Conservation (phyloP, 53 echinoderm and acorn worm species). For the Paracentrotus lividus region DNA sequence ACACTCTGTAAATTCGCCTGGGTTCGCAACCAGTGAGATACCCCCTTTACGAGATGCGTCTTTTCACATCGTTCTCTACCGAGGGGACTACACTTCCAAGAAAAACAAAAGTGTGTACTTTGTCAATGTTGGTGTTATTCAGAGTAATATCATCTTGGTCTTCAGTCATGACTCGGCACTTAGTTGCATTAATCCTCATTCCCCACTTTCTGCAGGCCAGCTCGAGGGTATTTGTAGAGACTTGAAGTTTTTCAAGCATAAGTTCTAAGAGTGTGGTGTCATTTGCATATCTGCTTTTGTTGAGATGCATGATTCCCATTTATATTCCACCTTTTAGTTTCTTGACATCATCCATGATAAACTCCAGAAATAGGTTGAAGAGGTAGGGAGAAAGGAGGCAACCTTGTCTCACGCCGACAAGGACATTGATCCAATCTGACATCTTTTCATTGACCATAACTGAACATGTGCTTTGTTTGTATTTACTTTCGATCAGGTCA, state of each 20-base stretch:
- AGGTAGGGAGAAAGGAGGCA: too few relatives aligned
- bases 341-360: background rate
- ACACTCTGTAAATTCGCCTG: too few relatives aligned
- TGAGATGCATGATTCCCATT: background rate
- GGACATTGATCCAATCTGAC: too few relatives aligned
- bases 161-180: too few relatives aligned
- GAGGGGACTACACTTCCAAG: background rate
- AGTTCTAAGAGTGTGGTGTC: constrained; percentile 18
- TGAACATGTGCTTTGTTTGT: background rate
- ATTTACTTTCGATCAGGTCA: background rate
- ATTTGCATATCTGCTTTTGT: background rate
- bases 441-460: too few relatives aligned
- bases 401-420: too few relatives aligned
- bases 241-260: background rate
- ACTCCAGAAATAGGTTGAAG: too few relatives aligned
- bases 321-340: background rate
- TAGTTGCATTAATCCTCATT: too few relatives aligned
- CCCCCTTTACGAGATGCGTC: background rate
- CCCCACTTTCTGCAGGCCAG: too few relatives aligned
- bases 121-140: background rate
- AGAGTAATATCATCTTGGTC: background rate
- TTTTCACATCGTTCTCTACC: background rate
- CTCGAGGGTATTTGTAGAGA: background rate
- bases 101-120: background rate
- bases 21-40: too few relatives aligned